Percentiles rank a stretch among this genome's conserved stretches.
phyloP scores from a whole-genome alignment of 2,113 vertebrate species.

The Tamias sibiricus region DNA sequence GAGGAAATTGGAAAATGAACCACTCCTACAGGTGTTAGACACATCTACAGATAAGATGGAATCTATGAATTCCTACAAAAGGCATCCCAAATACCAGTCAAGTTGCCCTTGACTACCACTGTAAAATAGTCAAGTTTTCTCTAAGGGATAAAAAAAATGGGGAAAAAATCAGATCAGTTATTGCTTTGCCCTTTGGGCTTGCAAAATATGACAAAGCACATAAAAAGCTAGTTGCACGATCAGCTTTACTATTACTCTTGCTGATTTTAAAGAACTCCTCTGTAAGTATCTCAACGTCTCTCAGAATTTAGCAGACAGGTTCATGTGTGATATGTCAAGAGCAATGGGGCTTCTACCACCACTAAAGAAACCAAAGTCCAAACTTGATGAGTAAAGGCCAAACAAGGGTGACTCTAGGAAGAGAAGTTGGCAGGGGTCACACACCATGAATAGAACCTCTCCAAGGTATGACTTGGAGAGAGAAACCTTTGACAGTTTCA shows the following conservation, averaged over 20 bases:
- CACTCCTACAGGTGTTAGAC: background rate
- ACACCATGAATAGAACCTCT: background rate
- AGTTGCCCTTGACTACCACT: background rate
- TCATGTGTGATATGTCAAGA: background rate
- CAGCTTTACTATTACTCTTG: background rate
- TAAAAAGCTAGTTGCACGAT: background rate
- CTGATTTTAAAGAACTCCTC: background rate
- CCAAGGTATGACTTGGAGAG: background rate
- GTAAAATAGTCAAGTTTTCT: slow-evolving; percentile 47
- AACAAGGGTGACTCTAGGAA: background rate
- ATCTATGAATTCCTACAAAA: background rate
- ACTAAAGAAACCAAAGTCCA: background rate
- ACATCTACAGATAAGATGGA: background rate
- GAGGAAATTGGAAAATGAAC: slow-evolving; percentile 45
- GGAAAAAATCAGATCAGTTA: slow-evolving; percentile 7
- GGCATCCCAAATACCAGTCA: background rate
- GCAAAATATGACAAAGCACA: slow-evolving; percentile 24
- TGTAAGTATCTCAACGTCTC: background rate
- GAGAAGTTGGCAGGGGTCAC: background rate
- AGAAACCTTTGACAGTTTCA: background rate
- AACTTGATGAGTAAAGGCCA: background rate
- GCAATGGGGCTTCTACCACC: background rate
- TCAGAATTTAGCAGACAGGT: background rate
- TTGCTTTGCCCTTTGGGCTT: slow-evolving; percentile 11
- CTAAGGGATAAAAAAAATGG: background rate